Evolutionary conservation across 2,113 vertebrate species (phyloP), one percentile per base, ranked within the genome.

Genomic region (Procavia capensis): DNA sequence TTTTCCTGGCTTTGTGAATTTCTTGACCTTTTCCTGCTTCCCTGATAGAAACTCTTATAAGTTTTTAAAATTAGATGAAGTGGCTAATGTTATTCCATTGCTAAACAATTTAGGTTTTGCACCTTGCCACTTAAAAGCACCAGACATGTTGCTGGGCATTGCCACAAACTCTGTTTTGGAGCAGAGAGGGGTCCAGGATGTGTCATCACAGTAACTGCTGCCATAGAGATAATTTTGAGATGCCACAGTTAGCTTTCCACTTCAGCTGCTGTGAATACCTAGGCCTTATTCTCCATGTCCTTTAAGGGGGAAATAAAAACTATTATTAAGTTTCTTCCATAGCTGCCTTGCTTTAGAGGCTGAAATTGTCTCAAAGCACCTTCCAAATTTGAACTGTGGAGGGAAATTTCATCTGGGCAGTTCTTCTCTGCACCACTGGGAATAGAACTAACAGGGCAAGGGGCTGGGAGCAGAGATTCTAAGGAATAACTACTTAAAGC

Each of bases 401-500:
- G 87, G 31, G 91, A 86, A 57, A 39, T 95, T 96, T 96, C 92
- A 84, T 76, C 78, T 34, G 96, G 95, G 97, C 88, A 93, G 85
- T 88, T 95, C 88, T 93, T 93, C 74, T 2, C 1, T 9, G 31
- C 3, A 31, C 95, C 90, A 54, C 2, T 5, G 95, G 75, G 96
- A n/a, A 39, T 57, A 34, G 97, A 27, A 86, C 94, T 87, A 47
- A 75, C 68, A 9, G 97, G 95, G 50, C 61, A 96, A 97, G 97
- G 97, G 90, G 94, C 85, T 91, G 88, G 97, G 96, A 96, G 74
- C 45, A 17, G 97, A 97, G 97, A 97, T 96, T 66, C 90, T 47
- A 96, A 98, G 97, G 98, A 98, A 98, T 96, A 96, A 98, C 97
- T 98, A 95, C 98, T 98, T 98, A 97, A 98, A 98, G 98, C 97